Conservation (phyloP, 2,797 vertebrate species). For the Pachyuromys duprasi region DNA sequence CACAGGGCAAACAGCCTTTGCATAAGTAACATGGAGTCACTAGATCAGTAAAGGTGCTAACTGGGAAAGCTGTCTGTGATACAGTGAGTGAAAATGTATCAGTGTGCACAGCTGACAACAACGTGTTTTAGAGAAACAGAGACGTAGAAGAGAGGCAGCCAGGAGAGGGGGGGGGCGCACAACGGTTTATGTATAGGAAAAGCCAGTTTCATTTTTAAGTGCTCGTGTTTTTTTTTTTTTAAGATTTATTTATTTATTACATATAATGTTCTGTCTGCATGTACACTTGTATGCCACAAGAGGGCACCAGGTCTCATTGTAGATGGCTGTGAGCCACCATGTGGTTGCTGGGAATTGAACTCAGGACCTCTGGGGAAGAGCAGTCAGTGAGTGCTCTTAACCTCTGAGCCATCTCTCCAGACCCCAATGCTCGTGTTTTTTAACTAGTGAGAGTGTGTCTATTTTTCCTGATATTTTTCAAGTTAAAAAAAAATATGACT, state of each 20-base stretch:
- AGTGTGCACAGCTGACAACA: not conserved
- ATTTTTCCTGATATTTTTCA: constrained; percentile 19
- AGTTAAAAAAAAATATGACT: constrained; percentile 29
- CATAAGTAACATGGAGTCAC: not conserved
- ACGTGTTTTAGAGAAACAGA: not conserved
- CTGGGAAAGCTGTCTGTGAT: not conserved
- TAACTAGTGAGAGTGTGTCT: not conserved
- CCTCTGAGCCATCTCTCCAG: no score
- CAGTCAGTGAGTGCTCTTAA: no score
- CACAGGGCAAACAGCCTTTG: not conserved
- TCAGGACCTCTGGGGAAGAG: no score
- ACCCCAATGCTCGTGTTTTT: not conserved
- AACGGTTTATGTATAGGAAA: not conserved
- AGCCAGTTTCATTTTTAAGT: constrained; percentile 14
- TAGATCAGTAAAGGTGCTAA: not conserved
- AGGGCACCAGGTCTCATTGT: no score
- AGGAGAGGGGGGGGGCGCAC: no score
- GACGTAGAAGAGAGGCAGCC: not conserved
- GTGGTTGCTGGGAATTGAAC: no score
- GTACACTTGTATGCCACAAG: no score
- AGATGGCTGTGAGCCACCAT: no score
- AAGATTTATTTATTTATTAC: no score
- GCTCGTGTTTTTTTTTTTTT: not conserved
- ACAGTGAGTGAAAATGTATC: no score
- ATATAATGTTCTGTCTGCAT: no score